Conservation (phyloP, 2,113 vertebrate species). For the Stercorarius parasiticus region DNA sequence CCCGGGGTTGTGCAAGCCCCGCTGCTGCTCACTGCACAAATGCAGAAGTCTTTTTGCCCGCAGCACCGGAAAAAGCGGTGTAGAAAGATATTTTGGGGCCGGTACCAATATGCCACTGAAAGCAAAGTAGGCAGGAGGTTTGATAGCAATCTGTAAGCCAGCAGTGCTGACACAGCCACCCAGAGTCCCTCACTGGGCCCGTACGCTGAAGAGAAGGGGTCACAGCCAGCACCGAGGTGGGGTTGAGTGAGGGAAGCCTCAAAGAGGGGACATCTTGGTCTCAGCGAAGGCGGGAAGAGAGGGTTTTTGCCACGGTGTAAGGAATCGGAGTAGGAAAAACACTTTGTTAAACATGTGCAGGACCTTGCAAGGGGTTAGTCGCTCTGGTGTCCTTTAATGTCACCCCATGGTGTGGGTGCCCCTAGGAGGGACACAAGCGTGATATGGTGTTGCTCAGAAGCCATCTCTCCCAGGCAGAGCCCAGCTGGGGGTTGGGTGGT, state of each 20-base stretch:
- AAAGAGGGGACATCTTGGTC: accelerated
- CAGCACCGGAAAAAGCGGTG: neutral
- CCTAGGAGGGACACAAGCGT: accelerated
- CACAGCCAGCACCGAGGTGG: accelerated
- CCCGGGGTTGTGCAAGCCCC: neutral
- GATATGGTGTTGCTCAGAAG: neutral
- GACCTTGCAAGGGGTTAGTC: accelerated
- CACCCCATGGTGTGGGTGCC: accelerated
- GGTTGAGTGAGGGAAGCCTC: neutral
- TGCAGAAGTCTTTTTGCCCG: neutral
- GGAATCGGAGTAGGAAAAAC: accelerated
- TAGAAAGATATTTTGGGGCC: neutral
- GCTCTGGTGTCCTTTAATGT: neutral
- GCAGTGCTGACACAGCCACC: neutral
- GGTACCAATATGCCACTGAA: accelerated
- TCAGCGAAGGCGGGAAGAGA: neutral
- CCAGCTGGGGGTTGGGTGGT: accelerated
- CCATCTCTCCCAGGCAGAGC: accelerated
- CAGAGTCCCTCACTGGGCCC: neutral
- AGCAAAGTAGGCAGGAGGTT: neutral
- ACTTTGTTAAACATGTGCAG: accelerated
- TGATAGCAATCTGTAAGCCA: neutral
- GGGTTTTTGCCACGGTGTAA: accelerated
- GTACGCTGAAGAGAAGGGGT: accelerated
- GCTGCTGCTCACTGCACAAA: neutral